Percentiles rank a stretch among this genome's conserved stretches.
These are phyloP conservation scores for Homarus gammarus DNA, from an alignment of 2,888 invertebrate genomes.

Conservation along the genomic window DNA sequence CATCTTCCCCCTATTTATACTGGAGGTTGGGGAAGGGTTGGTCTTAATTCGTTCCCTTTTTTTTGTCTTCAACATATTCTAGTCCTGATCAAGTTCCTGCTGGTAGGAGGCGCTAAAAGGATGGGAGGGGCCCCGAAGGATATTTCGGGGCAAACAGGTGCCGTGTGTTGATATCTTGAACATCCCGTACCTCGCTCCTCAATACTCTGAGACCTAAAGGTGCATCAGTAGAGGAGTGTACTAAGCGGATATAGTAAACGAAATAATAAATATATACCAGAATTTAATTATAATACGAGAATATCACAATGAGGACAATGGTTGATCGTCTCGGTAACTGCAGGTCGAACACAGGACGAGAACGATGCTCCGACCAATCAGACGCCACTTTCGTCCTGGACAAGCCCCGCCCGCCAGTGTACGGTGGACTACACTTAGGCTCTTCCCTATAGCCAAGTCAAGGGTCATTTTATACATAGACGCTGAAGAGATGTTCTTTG, in stretches of 20 bases:
- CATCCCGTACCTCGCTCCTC: too few species aligned
- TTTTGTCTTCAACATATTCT: neutral
- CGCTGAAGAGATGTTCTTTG: too few species aligned
- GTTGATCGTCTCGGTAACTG: slow-evolving; percentile 4
- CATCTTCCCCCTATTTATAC: slow-evolving; percentile 14
- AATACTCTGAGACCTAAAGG: too few species aligned
- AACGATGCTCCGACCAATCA: slow-evolving; percentile 40
- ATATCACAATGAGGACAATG: too few species aligned
- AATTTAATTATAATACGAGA: too few species aligned
- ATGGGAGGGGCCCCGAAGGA: slow-evolving; percentile 22
- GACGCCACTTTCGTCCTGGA: neutral
- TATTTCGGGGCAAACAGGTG: neutral
- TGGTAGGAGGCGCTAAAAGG: slow-evolving; percentile 5
- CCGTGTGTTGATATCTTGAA: neutral
- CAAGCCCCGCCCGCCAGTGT: slow-evolving; percentile 34
- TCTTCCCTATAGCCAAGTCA: neutral
- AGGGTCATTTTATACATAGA: too few species aligned
- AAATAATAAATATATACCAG: too few species aligned
- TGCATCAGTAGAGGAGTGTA: too few species aligned
- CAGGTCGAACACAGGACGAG: slow-evolving; percentile 52
- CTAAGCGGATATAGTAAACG: too few species aligned
- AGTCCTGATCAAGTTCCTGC: slow-evolving; percentile 16
- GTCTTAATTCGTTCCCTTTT: slow-evolving; percentile 20
- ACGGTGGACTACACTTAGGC: neutral
- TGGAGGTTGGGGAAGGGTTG: slow-evolving; percentile 21